Evolutionary conservation across 2,888 invertebrate species (phyloP).

Genomic region (Schrankia costaestrigalis): DNA sequence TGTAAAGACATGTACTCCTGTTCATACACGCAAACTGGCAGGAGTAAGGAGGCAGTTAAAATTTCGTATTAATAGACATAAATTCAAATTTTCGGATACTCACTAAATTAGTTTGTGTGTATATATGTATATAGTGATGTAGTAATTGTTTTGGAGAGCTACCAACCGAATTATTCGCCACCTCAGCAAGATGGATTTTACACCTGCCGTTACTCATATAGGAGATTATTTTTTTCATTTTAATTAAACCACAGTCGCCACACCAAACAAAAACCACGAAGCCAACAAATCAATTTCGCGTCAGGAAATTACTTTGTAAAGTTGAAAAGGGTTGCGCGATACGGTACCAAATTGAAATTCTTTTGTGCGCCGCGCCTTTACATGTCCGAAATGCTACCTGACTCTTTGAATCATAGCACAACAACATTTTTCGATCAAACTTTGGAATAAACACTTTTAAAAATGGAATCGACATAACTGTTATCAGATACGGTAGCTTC

Average conservation of each 20-base stretch:
- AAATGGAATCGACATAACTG: conserved; percentile 16
- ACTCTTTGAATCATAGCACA: conserved; percentile 54
- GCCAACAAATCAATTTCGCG: conserved; percentile 76
- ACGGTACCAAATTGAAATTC: conserved; percentile 77
- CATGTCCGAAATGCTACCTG: conserved; percentile 72
- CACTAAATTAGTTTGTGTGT: too few relatives aligned
- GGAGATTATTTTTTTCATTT: conserved; percentile 50
- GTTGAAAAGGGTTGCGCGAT: conserved; percentile 72
- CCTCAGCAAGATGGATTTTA: too few relatives aligned
- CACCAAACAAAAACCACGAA: conserved; percentile 69
- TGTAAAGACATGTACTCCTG: too few relatives aligned
- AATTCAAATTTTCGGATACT: too few relatives aligned
- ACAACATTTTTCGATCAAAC: conserved; percentile 57
- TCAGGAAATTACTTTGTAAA: conserved; percentile 77
- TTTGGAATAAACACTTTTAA: conserved; percentile 40
- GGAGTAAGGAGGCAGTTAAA: too few relatives aligned
- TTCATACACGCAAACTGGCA: too few relatives aligned
- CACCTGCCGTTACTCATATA: too few relatives aligned
- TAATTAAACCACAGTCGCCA: conserved; percentile 67
- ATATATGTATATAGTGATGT: too few relatives aligned
- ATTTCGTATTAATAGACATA: too few relatives aligned
- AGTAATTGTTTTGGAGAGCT: too few relatives aligned
- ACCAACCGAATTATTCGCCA: too few relatives aligned
- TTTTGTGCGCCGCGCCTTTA: conserved; percentile 70
- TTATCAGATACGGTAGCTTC: conserved; percentile 22